These are phyloP conservation scores for Trichogramma dendrolimi DNA, from an alignment of 2,888 invertebrate species.

Conservation along the genomic window DNA sequence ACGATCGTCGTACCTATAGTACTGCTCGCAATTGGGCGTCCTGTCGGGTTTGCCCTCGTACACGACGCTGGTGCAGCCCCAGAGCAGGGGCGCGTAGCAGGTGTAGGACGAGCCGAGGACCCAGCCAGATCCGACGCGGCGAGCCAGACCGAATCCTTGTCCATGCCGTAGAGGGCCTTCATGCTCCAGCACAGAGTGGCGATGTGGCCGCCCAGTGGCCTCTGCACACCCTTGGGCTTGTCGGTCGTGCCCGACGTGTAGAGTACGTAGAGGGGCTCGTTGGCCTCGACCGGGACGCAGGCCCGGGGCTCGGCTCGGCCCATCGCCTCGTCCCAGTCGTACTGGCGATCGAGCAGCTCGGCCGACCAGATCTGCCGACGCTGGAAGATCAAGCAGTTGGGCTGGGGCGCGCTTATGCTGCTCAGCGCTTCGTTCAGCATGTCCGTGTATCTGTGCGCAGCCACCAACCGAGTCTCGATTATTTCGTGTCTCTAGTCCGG, in stretches of 20 bases:
- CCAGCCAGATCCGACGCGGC: slow-evolving; percentile 88
- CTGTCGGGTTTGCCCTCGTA: slow-evolving; percentile 93
- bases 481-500: not conserved
- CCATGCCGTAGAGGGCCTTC: slow-evolving; percentile 75
- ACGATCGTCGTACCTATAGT: slow-evolving; percentile 65
- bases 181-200: slow-evolving; percentile 82
- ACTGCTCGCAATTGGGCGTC: slow-evolving; percentile 88
- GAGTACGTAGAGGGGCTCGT: slow-evolving; percentile 84
- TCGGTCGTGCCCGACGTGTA: slow-evolving; percentile 88
- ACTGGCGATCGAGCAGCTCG: slow-evolving; percentile 63
- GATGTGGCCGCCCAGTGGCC: slow-evolving; percentile 85
- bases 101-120: slow-evolving; percentile 94
- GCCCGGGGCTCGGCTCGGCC: slow-evolving; percentile 64
- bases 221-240: slow-evolving; percentile 74
- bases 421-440: slow-evolving; percentile 78
- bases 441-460: slow-evolving; percentile 63
- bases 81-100: slow-evolving; percentile 82
- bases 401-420: slow-evolving; percentile 66
- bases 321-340: slow-evolving; percentile 74
- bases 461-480: not conserved
- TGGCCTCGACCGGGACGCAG: slow-evolving; percentile 82
- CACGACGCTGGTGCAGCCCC: slow-evolving; percentile 76
- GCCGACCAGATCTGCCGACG: slow-evolving; percentile 66
- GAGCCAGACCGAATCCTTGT: slow-evolving; percentile 82
- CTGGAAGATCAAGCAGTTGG: slow-evolving; percentile 81